phyloP scores from a whole-genome alignment of 2,113 vertebrate species.

The Amia ocellicauda region DNA sequence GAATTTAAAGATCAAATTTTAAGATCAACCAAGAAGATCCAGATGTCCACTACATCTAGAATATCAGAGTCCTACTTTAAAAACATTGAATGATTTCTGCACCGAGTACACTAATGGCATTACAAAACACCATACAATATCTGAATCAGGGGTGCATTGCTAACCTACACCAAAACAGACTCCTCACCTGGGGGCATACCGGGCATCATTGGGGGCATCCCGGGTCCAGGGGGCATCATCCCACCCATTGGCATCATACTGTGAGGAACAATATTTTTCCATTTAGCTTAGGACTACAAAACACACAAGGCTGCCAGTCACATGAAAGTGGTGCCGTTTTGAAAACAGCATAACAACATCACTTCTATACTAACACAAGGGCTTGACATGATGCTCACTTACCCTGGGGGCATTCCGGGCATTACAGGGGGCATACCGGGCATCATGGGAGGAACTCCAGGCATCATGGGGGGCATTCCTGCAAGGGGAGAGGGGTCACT shows the following conservation, averaged over 20 bases:
- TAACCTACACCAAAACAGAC: not conserved
- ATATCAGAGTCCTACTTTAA: no score
- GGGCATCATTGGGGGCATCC: slow-evolving; percentile 78
- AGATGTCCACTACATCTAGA: no score
- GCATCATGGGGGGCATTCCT: slow-evolving; percentile 96
- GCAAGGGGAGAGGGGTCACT: slow-evolving; percentile 27
- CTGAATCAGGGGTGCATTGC: not conserved
- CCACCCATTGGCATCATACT: slow-evolving; percentile 89
- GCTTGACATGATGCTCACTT: slow-evolving; percentile 3
- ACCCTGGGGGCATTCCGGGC: slow-evolving; percentile 88
- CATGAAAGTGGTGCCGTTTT: no score
- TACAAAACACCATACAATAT: not conserved
- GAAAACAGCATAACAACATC: no score
- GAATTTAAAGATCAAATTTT: slow-evolving; percentile 1
- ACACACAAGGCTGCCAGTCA: not conserved
- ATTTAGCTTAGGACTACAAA: no score
- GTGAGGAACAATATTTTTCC: slow-evolving; percentile 10
- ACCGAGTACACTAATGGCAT: slow-evolving; percentile 37
- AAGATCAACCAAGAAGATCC: slow-evolving; percentile 16
- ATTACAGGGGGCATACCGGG: slow-evolving; percentile 83
- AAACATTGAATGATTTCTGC: slow-evolving; percentile 18
- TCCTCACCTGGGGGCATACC: slow-evolving; percentile 76
- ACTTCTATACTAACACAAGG: no score
- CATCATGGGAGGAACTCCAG: slow-evolving; percentile 88
- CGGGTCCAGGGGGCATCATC: slow-evolving; percentile 83